Base-by-base conservation (phyloP, 2,888 invertebrate species). In the Sturmia bella region DNA sequence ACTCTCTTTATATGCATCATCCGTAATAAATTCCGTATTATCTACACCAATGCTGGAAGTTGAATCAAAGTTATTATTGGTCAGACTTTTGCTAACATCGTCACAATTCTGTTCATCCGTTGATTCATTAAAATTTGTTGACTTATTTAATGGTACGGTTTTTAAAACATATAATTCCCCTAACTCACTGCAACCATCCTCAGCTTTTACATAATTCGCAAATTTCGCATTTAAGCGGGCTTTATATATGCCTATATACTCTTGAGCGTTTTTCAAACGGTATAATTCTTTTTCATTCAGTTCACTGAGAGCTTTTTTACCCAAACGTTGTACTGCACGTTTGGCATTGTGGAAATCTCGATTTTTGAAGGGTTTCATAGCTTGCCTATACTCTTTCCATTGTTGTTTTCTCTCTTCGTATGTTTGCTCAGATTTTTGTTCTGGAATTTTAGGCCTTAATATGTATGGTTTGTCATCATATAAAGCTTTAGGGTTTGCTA, bases 361-460 rank as follows among this genome's bases (percentile, higher is more conserved):
- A 84, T 89, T 88, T 59, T 89, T 89, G 52, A 88, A 89, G 0
- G 88, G 88, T 19, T 89, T 89, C 88, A 89, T 88, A 1, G 88
- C 87, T 43, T 87, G 85, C 0, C 89, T 85, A 56, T 89, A 89
- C 21, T 88, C 88, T 9, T 85, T 85, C 89, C 88, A 88, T 57
- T 86, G 84, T 0, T 87, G 85, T 48, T 86, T 86, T 0, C 87
- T 86, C 19, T 89, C 88, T 24, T 87, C 88, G n/a, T 85, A 85
- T 0, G 85, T 85, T 4, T 87, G 86, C 0, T 87, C 86, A 3
- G 87, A 84, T 3, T 86, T 86, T 1, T 85, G 84, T 5, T 54
- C 39, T 11, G 86, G 85, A 0, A 87, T 85, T 39, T 86, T 85
- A 27, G 85, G 85, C 24, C 87, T 69, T 0, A 70, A 78, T 75